A percentile compares a stretch with the other conserved stretches of the same genome.
phyloP scores from a whole-genome alignment of 2,797 vertebrate species.

The Epinephelus coioides region DNA sequence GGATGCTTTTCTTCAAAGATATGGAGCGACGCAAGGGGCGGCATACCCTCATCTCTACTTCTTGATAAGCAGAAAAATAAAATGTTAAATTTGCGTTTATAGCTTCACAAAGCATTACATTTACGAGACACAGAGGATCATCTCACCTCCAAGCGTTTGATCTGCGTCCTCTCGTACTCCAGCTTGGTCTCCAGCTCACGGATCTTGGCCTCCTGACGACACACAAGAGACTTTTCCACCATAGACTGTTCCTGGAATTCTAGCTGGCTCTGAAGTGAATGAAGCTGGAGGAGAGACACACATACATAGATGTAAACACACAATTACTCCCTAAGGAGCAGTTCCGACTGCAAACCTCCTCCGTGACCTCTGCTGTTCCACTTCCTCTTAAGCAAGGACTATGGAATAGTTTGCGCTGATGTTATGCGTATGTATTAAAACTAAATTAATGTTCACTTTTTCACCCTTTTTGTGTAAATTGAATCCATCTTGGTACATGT shows the following conservation, averaged over 20 bases:
- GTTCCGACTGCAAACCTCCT: background rate
- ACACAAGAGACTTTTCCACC: conserved; percentile 98
- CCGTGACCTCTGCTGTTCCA: conserved; percentile 39
- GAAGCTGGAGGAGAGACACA: conserved; percentile 85
- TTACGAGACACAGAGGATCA: conserved; percentile 14
- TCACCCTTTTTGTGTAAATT: conserved; percentile 22
- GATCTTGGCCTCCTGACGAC: conserved; percentile 98
- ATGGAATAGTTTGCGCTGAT: conserved; percentile 10
- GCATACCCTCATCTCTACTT: background rate
- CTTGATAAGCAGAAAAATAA: conserved; percentile 15
- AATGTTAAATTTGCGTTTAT: conserved; percentile 22
- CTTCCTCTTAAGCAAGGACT: conserved; percentile 14
- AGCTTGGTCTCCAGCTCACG: conserved; percentile 97
- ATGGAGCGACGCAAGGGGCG: background rate
- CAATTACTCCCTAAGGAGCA: conserved; percentile 14
- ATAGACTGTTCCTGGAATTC: conserved; percentile 98
- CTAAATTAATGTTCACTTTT: conserved; percentile 53
- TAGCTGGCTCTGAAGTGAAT: conserved; percentile 95
- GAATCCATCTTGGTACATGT: conserved; percentile 46
- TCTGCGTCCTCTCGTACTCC: conserved; percentile 96
- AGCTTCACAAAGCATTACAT: conserved; percentile 13
- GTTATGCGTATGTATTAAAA: conserved; percentile 42
- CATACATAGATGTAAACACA: conserved; percentile 28
- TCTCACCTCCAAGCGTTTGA: conserved; percentile 95
- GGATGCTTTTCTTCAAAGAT: conserved; percentile 10